Conservation (phyloP, 2,888 invertebrate genomes). For the Azorinus chamasolen region DNA sequence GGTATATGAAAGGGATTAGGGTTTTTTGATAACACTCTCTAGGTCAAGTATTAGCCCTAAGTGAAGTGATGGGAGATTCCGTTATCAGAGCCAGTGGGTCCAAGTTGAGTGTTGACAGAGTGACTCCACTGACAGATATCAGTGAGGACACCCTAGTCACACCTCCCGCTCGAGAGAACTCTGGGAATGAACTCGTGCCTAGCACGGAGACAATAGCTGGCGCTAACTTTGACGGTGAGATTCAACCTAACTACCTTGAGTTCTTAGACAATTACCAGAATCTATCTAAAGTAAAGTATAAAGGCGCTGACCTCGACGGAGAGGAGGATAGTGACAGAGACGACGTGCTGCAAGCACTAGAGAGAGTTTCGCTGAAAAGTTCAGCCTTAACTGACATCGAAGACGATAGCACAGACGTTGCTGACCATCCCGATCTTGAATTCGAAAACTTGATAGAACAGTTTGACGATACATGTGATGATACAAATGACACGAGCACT, state of each 20-base stretch:
- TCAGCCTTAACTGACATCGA: background rate
- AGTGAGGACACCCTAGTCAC: constrained; percentile 19
- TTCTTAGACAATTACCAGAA: too few relatives aligned
- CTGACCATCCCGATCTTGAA: constrained; percentile 2
- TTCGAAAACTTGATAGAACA: background rate
- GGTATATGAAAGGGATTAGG: too few relatives aligned
- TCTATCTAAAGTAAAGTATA: background rate
- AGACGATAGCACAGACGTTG: background rate
- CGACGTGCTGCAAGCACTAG: constrained; percentile 11
- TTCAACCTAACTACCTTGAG: too few relatives aligned
- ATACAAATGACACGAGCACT: constrained; percentile 6
- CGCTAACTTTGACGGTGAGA: background rate
- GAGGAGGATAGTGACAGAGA: constrained; percentile 4
- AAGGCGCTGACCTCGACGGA: background rate
- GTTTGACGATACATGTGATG: background rate
- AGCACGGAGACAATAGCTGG: too few relatives aligned
- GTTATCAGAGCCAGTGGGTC: too few relatives aligned
- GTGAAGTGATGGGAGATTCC: too few relatives aligned
- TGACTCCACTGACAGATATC: too few relatives aligned
- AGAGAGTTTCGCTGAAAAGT: constrained; percentile 1
- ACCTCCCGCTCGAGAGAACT: constrained; percentile 50
- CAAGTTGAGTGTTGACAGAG: too few relatives aligned
- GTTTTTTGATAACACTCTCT: too few relatives aligned
- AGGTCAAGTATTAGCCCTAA: too few relatives aligned
- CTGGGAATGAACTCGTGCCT: background rate